Evolutionary conservation across 92 coral and sea anemone species (phyloP), one percentile per base, ranked within the genome.

Genomic region (Parazoanthus darwini): DNA sequence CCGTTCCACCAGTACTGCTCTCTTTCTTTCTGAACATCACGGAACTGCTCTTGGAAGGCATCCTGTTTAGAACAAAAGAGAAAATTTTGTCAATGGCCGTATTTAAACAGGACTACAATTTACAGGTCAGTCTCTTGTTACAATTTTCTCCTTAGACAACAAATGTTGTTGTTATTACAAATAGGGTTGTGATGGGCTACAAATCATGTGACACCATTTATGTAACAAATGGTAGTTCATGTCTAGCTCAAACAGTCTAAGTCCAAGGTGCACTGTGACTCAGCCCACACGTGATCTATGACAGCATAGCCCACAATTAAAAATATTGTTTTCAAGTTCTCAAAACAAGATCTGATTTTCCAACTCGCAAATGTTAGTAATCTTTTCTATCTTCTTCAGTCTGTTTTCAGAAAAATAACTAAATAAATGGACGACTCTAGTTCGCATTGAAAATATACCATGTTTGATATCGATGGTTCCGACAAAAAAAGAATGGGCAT

Each of bases 1-100:
- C 96, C 92, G 80, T 95, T 96, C 93, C 98, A 92, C 98, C 98
- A 94, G 87, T 87, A 92, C 68, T 92, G 90, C 39, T 96, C 99
- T 68, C 89, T 91, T 48, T 95, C 99, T 38, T 79, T 93, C 48
- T 88, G 91, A 22, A 74, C 86, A 39, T 97, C 99, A 82, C 93
- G 91, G 67, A 97, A 97, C 67, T 95, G 97, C 74, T 95, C 97
- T 75, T 84, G 88, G 86, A 97, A 95, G 20, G 94, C 94, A 29
- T 97, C 98, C 99, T 97, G 90, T 6, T 84, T 14, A 84, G 23
- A 63, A 42, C 77, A 38, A 88, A 51, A 90, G 37, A 87, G 13
- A 14, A 56, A 36, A 39, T 22, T n/a, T 36, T 43, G 51, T 73
- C 56, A n/a, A 63, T 58, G 23, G 37, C n/a, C 4, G 11, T 26